Evolutionary conservation across 2,888 invertebrate species (phyloP), one percentile per base, ranked within the genome.

Genomic region (Cepaea hortensis): DNA sequence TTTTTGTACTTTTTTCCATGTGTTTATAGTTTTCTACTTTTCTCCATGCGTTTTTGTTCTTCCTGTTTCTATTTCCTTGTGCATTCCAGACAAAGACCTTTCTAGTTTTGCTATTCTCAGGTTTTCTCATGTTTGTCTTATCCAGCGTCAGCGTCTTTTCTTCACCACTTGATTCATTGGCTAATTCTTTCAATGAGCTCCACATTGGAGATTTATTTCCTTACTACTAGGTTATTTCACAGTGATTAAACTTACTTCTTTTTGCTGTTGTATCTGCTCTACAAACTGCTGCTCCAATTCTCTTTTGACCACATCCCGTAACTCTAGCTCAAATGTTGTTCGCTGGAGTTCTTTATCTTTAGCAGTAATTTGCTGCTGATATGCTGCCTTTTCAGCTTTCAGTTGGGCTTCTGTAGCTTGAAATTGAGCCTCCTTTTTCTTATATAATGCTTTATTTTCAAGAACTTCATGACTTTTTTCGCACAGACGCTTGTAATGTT

Each of bases 381-480:
- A 55, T 75, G 68, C 82, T 81, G 73, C 72, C 62, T 50, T 55
- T 48, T 79, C 80, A 62, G 81, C 85, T 85, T 75, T 48, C 20
- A 73, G n/a, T 23, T 82, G 76, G n/a, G 83, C 83, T 46, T 84
- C 80, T 84, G 84, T 87, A 46, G 68, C 75, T 23, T 76, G 73
- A 65, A n/a, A 68, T 23, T 81, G 81, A 62, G 81, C 46, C 15
- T 81, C 62, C n/a, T 46, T 85, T 48, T 35, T 72, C 65, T 85
- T 18, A 46, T 46, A 72, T 35, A 77, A 11, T 61, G 80, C 55
- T 35, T 82, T 23, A 46, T n/a, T 86, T 50, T 81, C 86, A 55
- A 68, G 81, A 23, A 88, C 81, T 62, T 87, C 85, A 61, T 88
- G 87, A 72, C 87, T 87, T 50, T 89, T 86, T 75, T 85, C 70